These are phyloP conservation scores for Huso huso DNA, from an alignment of 2,797 vertebrate genomes.

Conservation along the genomic window DNA sequence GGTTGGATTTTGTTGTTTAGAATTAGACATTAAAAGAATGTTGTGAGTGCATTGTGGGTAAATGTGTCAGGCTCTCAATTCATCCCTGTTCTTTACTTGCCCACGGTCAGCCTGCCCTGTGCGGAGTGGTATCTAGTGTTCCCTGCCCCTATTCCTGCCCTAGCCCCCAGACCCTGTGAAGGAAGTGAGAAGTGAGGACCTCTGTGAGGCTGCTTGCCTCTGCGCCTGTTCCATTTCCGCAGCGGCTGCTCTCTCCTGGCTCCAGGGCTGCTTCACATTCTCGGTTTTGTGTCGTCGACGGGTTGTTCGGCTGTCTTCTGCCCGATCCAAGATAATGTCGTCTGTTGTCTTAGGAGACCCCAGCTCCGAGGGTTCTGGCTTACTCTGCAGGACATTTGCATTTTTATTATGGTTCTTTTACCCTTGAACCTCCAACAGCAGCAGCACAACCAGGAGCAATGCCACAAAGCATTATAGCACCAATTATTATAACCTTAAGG, in stretches of 20 bases:
- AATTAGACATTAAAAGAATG: not conserved
- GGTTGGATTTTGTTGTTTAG: not conserved
- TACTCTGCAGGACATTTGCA: conserved; percentile 64
- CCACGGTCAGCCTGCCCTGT: no score
- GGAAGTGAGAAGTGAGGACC: not conserved
- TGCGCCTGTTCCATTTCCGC: conserved; percentile 77
- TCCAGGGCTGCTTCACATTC: conserved; percentile 81
- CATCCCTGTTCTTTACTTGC: no score
- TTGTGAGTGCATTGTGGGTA: not conserved
- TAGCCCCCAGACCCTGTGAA: conserved; percentile 12
- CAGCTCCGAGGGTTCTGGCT: conserved; percentile 79
- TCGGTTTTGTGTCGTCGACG: conserved; percentile 91
- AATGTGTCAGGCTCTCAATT: not conserved
- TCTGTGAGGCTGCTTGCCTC: conserved; percentile 45
- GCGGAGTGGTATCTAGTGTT: no score
- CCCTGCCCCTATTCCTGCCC: not conserved
- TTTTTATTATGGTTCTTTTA: no score
- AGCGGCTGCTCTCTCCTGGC: conserved; percentile 61
- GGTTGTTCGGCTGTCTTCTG: conserved; percentile 71
- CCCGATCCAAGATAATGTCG: conserved; percentile 86
- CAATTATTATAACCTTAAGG: no score
- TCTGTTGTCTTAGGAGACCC: conserved; percentile 93
- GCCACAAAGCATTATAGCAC: no score
- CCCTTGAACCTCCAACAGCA: no score
- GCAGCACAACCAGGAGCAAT: no score